Percentiles rank a stretch among this genome's conserved stretches.
Conservation (phyloP, 2,797 vertebrate species). For the Hydrocynus forskahlii region DNA sequence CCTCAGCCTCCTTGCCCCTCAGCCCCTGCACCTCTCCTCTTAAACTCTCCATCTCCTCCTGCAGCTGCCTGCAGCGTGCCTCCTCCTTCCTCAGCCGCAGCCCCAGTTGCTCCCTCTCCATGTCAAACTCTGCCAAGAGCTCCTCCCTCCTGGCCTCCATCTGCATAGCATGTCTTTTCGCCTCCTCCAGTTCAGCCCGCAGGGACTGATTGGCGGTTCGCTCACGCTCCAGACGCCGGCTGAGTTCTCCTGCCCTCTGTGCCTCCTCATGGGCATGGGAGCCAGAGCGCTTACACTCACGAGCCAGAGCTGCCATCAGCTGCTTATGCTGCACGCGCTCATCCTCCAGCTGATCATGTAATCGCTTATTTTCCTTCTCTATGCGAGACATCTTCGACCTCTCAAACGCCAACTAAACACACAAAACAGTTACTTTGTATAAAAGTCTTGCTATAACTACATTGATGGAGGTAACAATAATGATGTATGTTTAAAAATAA, state of each 20-base stretch:
- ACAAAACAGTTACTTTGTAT: background rate
- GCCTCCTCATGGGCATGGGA: slow-evolving; percentile 90
- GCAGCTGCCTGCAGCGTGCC: slow-evolving; percentile 84
- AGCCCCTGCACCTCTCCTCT: slow-evolving; percentile 67
- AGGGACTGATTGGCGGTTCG: slow-evolving; percentile 81
- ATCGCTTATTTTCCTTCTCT: slow-evolving; percentile 89
- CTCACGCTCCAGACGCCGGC: slow-evolving; percentile 86
- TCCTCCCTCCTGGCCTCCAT: slow-evolving; percentile 95
- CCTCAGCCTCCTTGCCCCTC: slow-evolving; percentile 72
- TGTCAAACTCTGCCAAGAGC: slow-evolving; percentile 95
- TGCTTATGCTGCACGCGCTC: slow-evolving; percentile 92
- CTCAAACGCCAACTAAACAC: slow-evolving; percentile 90
- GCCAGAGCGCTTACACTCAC: slow-evolving; percentile 94
- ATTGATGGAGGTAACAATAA: no score
- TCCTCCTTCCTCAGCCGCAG: slow-evolving; percentile 92
- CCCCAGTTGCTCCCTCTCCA: slow-evolving; percentile 91
- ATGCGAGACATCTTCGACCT: slow-evolving; percentile 88
- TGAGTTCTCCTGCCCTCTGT: slow-evolving; percentile 85
- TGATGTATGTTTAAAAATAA: no score
- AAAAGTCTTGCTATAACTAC: no score
- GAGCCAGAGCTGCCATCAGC: slow-evolving; percentile 88
- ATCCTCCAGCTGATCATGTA: slow-evolving; percentile 88
- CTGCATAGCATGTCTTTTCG: slow-evolving; percentile 84
- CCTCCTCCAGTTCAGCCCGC: slow-evolving; percentile 85
- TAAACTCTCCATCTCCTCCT: slow-evolving; percentile 87